Evolutionary conservation across 2,888 invertebrate species (phyloP), one percentile per base, ranked within the genome.

Genomic region (Lochmaea crataegi): DNA sequence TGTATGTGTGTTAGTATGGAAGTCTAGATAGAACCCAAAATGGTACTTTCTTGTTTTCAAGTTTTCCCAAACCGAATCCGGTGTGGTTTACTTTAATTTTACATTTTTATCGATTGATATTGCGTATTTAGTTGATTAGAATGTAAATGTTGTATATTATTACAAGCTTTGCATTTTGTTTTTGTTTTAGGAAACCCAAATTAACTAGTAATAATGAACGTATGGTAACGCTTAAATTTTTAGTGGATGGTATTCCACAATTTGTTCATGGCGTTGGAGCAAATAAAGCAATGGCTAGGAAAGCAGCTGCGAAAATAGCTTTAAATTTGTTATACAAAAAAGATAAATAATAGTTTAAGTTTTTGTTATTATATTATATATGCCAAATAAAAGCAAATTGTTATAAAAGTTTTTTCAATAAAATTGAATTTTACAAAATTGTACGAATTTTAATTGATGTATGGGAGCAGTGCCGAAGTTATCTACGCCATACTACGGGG

Each of bases 221-320:
- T 0, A 90, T 93, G 89, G 86, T 94, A 0, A 89, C 90, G 0
- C 89, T 94, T 22, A 88, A 89, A 0, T 90, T 94, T 73, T 89
- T 89, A 32, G 89, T 91, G 74, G 86, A 89, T 63, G 92, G 92
- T 0, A 86, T 89, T 22, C 87, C 86, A 18, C 88, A 89, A 76
- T 87, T 88, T 0, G 93, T 93, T 0, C 88, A 90, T 81, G 95
- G 95, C 0, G 91, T 93, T 80, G 95, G 95, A 0, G 84, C 84
- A 0, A 95, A 93, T 84, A 92, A 91, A 82, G 87, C 87, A 14
- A 90, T 91, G 82, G 95, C 95, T 0, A 94, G 93, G 83, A 89
- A 92, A 38, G 93, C 95, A 0, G 94, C 95, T 0, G 92, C 95
- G 0, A 95, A 95, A 84, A 89, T 93, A 71, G 95, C 94, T 0